Evolutionary conservation across 1,140 invertebrate species (phyloP), one percentile per base, ranked within the genome.

Genomic region (Hyles euphorbiae): DNA sequence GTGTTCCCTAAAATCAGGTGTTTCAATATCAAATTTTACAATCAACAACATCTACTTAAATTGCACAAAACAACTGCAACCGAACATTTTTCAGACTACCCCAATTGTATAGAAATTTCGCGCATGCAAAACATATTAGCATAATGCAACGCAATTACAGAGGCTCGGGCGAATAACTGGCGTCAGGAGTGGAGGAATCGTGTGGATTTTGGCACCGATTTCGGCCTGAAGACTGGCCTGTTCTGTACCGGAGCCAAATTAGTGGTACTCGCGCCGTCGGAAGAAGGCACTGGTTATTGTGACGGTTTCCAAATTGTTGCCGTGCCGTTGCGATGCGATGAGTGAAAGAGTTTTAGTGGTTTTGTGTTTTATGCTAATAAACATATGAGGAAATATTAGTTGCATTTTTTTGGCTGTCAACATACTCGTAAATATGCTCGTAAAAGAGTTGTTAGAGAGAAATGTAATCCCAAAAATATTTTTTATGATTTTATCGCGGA

Each of bases 91-190:
- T 40, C 36, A 40, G 36, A 40, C 4, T 40, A 40, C 45, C 10
- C 33, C 32, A 34, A 34, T 34, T 52, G 5, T 34, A 34, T 52
- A 34, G 4, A 63, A 34, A 34, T 45, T 52, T 48, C 46, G 6
- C 36, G 22, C 32, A 50, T 50, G 50, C 57, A 57, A 12, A 62
- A 58, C 58, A 68, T 60, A 75, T 73, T 74, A 70, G 58, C 63
- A 74, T 76, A 78, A 74, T 74, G 61, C 67, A 53, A 55, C 65
- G 64, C 58, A 70, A 76, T 75, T 76, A 63, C 62, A 74, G 67
- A 50, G 34, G 11, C 11, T 58, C 64, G 56, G 5, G 53, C 36
- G 3, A 34, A n/a, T 22, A 67, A 56, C 63, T 77, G 65, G 74
- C 63, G 57, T 34, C 51, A 58, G 36, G 68, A 70, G 58, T 69